A percentile compares a stretch with the other conserved stretches of the same genome.
Conservation (phyloP, 2,113 vertebrate species). For the Coryphaenoides rupestris region DNA sequence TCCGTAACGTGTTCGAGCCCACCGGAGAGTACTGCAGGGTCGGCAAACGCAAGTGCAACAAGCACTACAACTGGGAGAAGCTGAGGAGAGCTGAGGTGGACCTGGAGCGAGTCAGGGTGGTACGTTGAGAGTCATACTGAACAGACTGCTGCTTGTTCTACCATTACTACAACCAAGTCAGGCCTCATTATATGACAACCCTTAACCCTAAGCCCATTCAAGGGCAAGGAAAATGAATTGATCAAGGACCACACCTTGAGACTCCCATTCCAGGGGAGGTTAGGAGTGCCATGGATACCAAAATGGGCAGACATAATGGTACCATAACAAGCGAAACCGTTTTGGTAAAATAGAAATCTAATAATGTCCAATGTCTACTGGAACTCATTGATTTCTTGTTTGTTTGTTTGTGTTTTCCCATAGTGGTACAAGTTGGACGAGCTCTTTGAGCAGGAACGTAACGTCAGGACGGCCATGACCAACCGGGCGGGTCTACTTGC, state of each 20-base stretch:
- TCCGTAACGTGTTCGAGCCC: constrained; percentile 86
- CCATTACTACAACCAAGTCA: too few species aligned
- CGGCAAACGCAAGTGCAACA: constrained; percentile 88
- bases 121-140: constrained; percentile 35
- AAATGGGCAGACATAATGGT: too few species aligned
- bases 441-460: constrained; percentile 90
- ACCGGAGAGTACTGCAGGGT: constrained; percentile 87
- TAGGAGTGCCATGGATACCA: too few species aligned
- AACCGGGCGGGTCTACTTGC: constrained; percentile 89
- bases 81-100: constrained; percentile 89
- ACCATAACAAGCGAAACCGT: too few species aligned
- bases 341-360: too few species aligned
- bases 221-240: too few species aligned
- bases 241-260: too few species aligned
- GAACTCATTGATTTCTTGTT: not conserved
- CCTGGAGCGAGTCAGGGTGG: constrained; percentile 88
- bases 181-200: too few species aligned
- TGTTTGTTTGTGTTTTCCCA: not conserved
- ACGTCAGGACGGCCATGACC: constrained; percentile 90
- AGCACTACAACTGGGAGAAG: constrained; percentile 94
- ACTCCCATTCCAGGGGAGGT: too few species aligned
- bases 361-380: too few species aligned
- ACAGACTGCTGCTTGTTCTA: too few species aligned
- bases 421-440: constrained; percentile 95
- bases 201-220: too few species aligned